Evolutionary conservation across 2,888 invertebrate species (phyloP).

Genomic region (Rapana venosa): DNA sequence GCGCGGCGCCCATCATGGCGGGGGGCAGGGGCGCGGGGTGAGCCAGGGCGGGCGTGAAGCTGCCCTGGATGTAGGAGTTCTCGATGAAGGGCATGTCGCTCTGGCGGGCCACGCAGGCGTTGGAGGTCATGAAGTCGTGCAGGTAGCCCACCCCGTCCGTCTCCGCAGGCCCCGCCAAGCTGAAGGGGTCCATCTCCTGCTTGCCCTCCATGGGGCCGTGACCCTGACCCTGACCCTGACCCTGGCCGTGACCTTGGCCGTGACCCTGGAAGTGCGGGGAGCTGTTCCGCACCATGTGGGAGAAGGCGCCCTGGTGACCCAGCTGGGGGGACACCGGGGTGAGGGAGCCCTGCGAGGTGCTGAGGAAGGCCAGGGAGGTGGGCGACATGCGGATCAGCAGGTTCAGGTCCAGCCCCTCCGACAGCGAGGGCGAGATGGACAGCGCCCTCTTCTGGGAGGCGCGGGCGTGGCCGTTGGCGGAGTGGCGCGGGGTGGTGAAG

Average conservation of each 20-base stretch:
- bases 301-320: conserved; percentile 70
- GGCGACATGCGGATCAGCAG: conserved; percentile 79
- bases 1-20: background rate
- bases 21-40: conserved; percentile 11
- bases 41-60: conserved; percentile 5
- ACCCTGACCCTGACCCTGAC: conserved; percentile 47
- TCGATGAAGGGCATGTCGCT: conserved; percentile 71
- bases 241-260: conserved; percentile 48
- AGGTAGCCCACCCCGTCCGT: conserved; percentile 56
- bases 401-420: conserved; percentile 77
- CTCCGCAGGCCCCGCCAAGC: conserved; percentile 51
- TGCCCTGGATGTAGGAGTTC: conserved; percentile 55
- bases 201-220: conserved; percentile 52
- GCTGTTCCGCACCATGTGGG: conserved; percentile 75
- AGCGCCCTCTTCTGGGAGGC: conserved; percentile 70
- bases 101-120: conserved; percentile 72
- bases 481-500: conserved; percentile 74
- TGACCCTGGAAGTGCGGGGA: conserved; percentile 67
- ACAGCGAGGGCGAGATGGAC: conserved; percentile 75
- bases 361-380: conserved; percentile 76
- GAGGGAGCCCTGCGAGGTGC: conserved; percentile 70
- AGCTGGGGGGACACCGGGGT: conserved; percentile 71
- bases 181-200: conserved; percentile 53
- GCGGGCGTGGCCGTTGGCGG: conserved; percentile 68
- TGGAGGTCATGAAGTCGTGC: conserved; percentile 70